These are phyloP conservation scores for Beroe forskalii DNA, from an alignment of 37 sponge, comb jelly and placozoan genomes.

Conservation along the genomic window DNA sequence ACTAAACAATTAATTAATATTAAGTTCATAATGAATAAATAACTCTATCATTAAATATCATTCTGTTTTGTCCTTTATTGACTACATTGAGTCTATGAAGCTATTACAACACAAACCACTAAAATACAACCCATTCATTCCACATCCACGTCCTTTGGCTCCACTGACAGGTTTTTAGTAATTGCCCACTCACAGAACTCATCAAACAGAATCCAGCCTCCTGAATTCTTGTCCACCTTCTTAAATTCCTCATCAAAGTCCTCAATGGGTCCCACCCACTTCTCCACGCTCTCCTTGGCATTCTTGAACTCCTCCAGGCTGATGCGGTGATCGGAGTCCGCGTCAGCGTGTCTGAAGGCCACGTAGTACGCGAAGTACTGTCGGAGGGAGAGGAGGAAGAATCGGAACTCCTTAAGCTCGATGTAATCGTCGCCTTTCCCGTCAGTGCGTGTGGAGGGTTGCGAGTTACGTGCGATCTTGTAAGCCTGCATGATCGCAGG, in stretches of 20 bases:
- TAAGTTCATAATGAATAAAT: too few relatives aligned
- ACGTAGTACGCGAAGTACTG: conserved; percentile 61
- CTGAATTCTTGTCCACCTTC: not conserved
- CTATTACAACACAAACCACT: too few relatives aligned
- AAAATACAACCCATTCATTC: too few relatives aligned
- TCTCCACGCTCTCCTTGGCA: not conserved
- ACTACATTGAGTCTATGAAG: too few relatives aligned
- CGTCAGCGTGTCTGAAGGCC: conserved; percentile 28
- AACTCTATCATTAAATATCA: too few relatives aligned
- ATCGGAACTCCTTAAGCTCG: conserved; percentile 48
- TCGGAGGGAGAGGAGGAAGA: conserved; percentile 61
- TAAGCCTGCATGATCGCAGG: conserved; percentile 41
- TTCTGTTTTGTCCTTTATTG: too few relatives aligned
- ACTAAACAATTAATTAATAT: too few relatives aligned
- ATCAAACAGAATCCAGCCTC: conserved; percentile 51
- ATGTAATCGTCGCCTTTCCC: conserved; percentile 29
- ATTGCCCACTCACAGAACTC: conserved; percentile 60
- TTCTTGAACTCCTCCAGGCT: conserved; percentile 45
- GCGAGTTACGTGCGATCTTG: conserved; percentile 35
- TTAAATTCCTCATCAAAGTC: conserved; percentile 32
- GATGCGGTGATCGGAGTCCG: not conserved
- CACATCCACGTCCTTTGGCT: not conserved
- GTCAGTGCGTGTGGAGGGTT: not conserved
- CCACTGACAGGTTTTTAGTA: conserved; percentile 2
- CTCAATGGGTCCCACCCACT: conserved; percentile 35